phyloP scores from a whole-genome alignment of 2,113 vertebrate species.

The Hippocampus mohnikei region DNA sequence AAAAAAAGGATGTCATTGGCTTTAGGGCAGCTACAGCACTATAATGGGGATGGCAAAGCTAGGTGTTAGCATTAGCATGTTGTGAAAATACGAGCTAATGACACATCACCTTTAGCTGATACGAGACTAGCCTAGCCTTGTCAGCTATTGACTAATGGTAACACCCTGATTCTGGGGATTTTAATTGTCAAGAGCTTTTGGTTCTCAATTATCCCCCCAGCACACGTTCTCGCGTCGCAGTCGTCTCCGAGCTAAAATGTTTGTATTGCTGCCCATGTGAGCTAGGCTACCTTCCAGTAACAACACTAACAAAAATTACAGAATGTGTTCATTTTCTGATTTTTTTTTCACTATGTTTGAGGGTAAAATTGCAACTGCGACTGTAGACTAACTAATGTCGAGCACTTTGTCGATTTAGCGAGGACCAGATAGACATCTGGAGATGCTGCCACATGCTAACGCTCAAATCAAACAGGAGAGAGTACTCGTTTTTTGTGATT shows the following conservation, averaged over 20 bases:
- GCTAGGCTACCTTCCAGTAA: not conserved
- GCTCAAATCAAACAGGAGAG: not conserved
- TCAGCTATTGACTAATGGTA: not conserved
- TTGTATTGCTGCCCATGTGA: not conserved
- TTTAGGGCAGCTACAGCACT: slow-evolving; percentile 7
- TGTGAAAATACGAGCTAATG: not conserved
- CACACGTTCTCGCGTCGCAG: not conserved
- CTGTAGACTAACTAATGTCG: not conserved
- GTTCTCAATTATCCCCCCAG: not conserved
- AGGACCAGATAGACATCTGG: not conserved
- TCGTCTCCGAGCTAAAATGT: not conserved
- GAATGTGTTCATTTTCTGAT: not conserved
- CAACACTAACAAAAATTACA: not conserved
- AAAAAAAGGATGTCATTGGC: not conserved
- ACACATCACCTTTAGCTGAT: not conserved
- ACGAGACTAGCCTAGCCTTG: not conserved
- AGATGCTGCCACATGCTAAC: not conserved
- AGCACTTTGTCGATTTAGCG: not conserved
- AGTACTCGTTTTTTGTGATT: no score
- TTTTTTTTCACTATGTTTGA: not conserved
- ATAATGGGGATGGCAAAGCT: not conserved
- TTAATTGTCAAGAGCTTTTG: not conserved
- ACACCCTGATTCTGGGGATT: not conserved
- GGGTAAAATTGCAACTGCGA: not conserved
- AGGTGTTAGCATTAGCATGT: not conserved